Evolutionary conservation across 1,140 invertebrate genomes (phyloP).

Genomic region (Drosophila eugracilis): DNA sequence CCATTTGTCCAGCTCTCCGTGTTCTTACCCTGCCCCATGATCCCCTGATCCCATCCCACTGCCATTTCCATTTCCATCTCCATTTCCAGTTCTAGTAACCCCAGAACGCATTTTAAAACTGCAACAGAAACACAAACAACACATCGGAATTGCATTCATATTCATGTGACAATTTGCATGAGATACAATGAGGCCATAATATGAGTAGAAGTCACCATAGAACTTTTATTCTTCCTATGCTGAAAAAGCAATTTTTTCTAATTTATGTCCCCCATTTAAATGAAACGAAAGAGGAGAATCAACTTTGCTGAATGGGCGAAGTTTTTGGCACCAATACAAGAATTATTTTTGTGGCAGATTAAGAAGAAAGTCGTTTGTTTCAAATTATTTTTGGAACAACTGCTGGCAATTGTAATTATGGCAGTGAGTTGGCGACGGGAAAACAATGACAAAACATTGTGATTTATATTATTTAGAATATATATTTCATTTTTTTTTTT

Average conservation of each 20-base stretch:
- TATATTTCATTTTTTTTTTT: too few species aligned
- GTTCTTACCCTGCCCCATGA: background rate
- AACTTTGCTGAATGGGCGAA: constrained; percentile 33
- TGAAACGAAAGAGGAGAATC: constrained; percentile 21
- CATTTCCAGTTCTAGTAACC: constrained; percentile 32
- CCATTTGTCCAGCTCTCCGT: constrained; percentile 38
- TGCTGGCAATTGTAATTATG: background rate
- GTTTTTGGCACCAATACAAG: constrained; percentile 29
- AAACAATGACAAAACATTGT: too few species aligned
- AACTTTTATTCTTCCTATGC: constrained; percentile 27
- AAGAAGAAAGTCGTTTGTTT: constrained; percentile 11
- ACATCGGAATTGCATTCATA: constrained; percentile 45
- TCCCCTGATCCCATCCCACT: background rate
- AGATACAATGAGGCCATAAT: constrained; percentile 53
- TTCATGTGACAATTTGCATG: constrained; percentile 54
- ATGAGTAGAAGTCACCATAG: constrained; percentile 37
- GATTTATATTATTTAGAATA: too few species aligned
- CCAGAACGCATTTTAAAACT: constrained; percentile 42
- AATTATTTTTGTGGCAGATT: constrained; percentile 9
- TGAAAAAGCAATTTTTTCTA: constrained; percentile 43
- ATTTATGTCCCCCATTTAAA: constrained; percentile 42
- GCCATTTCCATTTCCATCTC: constrained; percentile 14
- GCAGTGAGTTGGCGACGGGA: too few species aligned
- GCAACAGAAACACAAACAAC: constrained; percentile 20
- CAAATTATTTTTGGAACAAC: too few species aligned